Evolutionary conservation across 2,797 vertebrate species (phyloP).

Genomic region (Argya squamiceps): DNA sequence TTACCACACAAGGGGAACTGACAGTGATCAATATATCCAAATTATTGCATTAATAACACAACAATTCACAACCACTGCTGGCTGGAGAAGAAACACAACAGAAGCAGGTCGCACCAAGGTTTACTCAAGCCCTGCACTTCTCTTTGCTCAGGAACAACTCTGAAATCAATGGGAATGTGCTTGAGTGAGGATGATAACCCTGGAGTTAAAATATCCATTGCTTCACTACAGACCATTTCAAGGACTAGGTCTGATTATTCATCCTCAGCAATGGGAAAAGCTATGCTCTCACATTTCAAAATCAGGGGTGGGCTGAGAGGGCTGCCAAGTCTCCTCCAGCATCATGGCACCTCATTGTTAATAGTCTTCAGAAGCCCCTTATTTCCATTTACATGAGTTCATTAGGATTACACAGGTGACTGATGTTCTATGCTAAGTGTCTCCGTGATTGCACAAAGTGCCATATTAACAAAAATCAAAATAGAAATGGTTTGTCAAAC

Average conservation of each 20-base stretch:
- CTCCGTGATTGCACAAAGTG: not conserved
- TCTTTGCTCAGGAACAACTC: not conserved
- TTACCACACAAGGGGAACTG: not conserved
- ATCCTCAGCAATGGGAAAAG: not conserved
- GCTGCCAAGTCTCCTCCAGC: slow-evolving; percentile 42
- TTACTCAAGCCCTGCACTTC: not conserved
- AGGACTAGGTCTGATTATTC: not conserved
- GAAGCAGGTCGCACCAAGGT: not conserved
- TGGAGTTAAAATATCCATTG: not conserved
- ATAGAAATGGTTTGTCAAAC: slow-evolving; percentile 2
- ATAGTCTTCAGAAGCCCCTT: slow-evolving; percentile 24
- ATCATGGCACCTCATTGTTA: slow-evolving; percentile 17
- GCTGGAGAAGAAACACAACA: not conserved
- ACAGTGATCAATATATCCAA: not conserved
- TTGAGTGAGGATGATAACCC: not conserved
- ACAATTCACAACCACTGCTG: not conserved
- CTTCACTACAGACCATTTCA: slow-evolving; percentile 5
- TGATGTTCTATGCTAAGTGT: not conserved
- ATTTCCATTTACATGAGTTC: slow-evolving; percentile 22
- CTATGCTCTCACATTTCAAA: slow-evolving; percentile 19
- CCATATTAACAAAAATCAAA: slow-evolving; percentile 28
- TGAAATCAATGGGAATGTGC: not conserved
- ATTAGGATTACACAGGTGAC: slow-evolving; percentile 52
- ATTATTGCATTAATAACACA: not conserved
- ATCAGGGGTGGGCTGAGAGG: not conserved